Percentiles rank a stretch among this genome's conserved stretches.
These are phyloP conservation scores for Daubentonia madagascariensis DNA, from an alignment of 2,113 vertebrate species.

Conservation along the genomic window DNA sequence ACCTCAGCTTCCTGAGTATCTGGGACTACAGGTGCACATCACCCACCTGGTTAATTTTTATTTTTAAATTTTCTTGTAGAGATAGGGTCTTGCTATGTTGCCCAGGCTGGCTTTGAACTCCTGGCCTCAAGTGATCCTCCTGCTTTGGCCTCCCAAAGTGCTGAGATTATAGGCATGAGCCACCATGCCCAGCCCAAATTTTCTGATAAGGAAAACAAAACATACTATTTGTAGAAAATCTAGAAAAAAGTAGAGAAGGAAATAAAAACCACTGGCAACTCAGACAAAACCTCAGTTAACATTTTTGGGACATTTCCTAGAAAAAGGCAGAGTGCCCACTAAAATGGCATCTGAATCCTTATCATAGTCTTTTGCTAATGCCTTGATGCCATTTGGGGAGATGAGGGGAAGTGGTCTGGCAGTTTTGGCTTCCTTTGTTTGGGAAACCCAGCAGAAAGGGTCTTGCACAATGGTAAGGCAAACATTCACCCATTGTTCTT, in stretches of 20 bases:
- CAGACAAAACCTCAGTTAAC: background rate
- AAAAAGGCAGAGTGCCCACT: background rate
- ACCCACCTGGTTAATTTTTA: no score
- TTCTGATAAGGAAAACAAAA: slow-evolving; percentile 6
- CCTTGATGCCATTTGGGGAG: background rate
- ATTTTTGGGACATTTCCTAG: background rate
- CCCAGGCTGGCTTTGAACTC: no score
- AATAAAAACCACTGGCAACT: background rate
- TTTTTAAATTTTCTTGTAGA: no score
- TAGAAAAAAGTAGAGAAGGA: background rate
- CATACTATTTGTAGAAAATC: slow-evolving; percentile 11
- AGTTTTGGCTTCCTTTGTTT: background rate
- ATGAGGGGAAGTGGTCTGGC: background rate
- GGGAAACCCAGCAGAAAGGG: background rate
- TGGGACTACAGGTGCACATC: no score
- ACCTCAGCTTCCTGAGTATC: no score
- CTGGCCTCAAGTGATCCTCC: no score
- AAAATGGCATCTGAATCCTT: background rate
- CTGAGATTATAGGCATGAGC: no score
- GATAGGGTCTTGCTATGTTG: no score
- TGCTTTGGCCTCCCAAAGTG: background rate
- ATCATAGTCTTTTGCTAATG: background rate
- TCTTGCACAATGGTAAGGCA: background rate
- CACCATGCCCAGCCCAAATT: background rate
- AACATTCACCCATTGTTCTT: background rate